These are phyloP conservation scores for Eupithecia abbreviata DNA, from an alignment of 2,888 invertebrate species.

Conservation along the genomic window DNA sequence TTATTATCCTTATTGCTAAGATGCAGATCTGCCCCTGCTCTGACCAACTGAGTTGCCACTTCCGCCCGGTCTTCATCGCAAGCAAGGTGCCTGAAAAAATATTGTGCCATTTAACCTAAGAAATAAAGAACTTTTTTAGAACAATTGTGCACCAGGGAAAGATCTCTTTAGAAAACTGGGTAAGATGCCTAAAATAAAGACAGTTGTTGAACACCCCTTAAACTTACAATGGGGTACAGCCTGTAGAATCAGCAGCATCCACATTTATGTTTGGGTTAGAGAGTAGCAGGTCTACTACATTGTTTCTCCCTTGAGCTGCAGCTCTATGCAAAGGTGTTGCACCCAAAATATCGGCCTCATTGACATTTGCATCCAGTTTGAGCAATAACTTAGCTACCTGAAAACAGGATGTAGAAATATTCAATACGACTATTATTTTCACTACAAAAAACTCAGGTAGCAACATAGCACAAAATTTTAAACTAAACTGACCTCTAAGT, in stretches of 20 bases:
- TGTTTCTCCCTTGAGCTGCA: slow-evolving; percentile 89
- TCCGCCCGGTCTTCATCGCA: slow-evolving; percentile 91
- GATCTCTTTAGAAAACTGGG: background rate
- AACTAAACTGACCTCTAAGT: slow-evolving; percentile 83
- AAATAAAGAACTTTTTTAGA: background rate
- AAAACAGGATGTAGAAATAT: slow-evolving; percentile 34
- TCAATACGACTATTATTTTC: background rate
- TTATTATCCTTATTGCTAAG: slow-evolving; percentile 86
- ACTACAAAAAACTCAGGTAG: background rate
- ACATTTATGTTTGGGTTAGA: slow-evolving; percentile 80
- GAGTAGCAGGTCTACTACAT: slow-evolving; percentile 87
- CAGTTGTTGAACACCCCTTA: background rate
- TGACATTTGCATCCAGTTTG: slow-evolving; percentile 87
- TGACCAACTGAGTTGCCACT: slow-evolving; percentile 86
- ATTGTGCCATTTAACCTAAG: background rate
- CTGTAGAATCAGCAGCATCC: slow-evolving; percentile 87
- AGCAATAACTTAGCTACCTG: slow-evolving; percentile 88
- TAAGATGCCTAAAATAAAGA: background rate
- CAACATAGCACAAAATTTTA: background rate
- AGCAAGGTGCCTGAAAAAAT: slow-evolving; percentile 87
- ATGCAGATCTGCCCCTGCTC: slow-evolving; percentile 85
- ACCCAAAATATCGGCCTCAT: slow-evolving; percentile 86
- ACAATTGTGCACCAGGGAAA: background rate
- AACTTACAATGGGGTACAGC: slow-evolving; percentile 89
- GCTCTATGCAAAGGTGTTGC: slow-evolving; percentile 91